Conservation (phyloP, 1,140 invertebrate species). For the Propsilocerus akamusi region DNA sequence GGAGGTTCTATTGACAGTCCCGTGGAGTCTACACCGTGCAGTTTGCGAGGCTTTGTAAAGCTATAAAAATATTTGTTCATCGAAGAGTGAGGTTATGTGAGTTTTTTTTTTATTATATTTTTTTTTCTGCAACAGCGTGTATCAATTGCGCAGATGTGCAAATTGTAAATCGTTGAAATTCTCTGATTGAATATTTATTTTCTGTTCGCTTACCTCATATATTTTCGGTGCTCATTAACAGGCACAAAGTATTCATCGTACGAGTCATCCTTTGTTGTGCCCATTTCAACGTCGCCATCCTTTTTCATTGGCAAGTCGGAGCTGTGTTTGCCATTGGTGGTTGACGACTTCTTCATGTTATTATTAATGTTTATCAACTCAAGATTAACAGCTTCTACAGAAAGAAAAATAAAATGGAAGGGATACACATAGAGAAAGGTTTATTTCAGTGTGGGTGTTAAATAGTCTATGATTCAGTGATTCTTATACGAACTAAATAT, state of each 20-base stretch:
- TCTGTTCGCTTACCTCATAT: constrained; percentile 45
- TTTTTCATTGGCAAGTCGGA: constrained; percentile 32
- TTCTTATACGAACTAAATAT: neutral
- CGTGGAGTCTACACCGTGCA: constrained; percentile 5
- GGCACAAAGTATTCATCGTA: constrained; percentile 71
- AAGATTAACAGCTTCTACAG: constrained; percentile 52
- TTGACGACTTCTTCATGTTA: constrained; percentile 14
- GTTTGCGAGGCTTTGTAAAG: neutral
- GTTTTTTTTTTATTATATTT: constrained; percentile 5
- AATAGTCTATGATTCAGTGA: too few species aligned
- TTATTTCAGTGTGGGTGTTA: too few species aligned
- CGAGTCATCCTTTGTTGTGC: constrained; percentile 37
- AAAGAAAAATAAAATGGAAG: neutral
- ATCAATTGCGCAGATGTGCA: constrained; percentile 1
- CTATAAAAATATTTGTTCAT: constrained; percentile 2
- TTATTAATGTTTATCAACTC: constrained; percentile 50
- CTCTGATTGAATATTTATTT: constrained; percentile 7
- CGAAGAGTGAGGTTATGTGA: neutral
- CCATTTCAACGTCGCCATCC: constrained; percentile 49
- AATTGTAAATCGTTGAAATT: neutral
- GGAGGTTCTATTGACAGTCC: constrained; percentile 6
- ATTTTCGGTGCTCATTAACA: constrained; percentile 66
- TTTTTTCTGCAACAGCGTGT: neutral
- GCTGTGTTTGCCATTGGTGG: constrained; percentile 13
- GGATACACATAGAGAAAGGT: too few species aligned